Evolutionary conservation across 2,888 invertebrate species (phyloP).

Genomic region (Synergus umbraculus): DNA sequence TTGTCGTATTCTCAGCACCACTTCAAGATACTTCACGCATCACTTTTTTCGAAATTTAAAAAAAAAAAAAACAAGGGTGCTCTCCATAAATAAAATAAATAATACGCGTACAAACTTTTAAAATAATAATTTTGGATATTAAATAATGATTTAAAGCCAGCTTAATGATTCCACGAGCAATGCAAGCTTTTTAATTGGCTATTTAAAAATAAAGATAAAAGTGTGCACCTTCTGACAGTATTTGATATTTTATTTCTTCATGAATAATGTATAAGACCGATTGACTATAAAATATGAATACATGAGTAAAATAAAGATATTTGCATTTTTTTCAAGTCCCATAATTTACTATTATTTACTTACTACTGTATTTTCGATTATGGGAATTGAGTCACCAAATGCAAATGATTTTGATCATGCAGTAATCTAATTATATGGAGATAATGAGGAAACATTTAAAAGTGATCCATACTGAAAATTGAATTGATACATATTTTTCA

Average conservation of each 20-base stretch:
- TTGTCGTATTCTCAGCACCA: too few relatives aligned
- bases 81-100: slow-evolving; percentile 28
- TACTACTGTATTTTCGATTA: background rate
- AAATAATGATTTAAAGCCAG: background rate
- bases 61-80: background rate
- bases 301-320: too few relatives aligned
- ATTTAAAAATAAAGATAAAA: background rate
- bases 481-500: background rate
- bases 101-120: background rate
- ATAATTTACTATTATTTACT: background rate
- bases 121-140: background rate
- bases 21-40: too few relatives aligned
- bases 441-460: background rate
- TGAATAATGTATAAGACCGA: background rate
- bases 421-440: too few relatives aligned
- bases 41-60: too few relatives aligned
- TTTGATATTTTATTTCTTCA: background rate
- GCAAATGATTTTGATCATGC: too few relatives aligned
- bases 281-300: background rate
- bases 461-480: background rate
- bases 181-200: background rate
- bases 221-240: background rate
- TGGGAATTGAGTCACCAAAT: background rate
- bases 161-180: background rate
- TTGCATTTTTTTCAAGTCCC: too few relatives aligned